Conservation (phyloP, 2,113 vertebrate species). For the Pogona vitticeps region DNA sequence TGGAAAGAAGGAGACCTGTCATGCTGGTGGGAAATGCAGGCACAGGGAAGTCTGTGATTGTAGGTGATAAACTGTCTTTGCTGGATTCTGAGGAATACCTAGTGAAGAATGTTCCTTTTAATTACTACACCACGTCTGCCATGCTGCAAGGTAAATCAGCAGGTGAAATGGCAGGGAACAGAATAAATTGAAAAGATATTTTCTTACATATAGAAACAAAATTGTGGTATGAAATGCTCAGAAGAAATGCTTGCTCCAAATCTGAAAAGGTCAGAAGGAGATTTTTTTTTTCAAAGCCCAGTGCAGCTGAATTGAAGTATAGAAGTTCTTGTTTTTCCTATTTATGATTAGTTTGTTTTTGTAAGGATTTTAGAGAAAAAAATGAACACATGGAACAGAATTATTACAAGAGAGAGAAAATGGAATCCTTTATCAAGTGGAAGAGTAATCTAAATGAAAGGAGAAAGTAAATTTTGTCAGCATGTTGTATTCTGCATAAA, state of each 20-base stretch:
- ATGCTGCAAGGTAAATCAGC: conserved; percentile 88
- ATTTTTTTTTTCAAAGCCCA: neutral
- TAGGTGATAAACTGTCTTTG: conserved; percentile 83
- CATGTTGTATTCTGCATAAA: neutral
- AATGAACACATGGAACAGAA: neutral
- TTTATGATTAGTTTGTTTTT: neutral
- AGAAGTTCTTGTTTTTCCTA: neutral
- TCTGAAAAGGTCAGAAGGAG: neutral
- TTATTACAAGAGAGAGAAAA: neutral
- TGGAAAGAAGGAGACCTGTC: conserved; percentile 79
- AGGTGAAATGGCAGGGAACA: accelerated
- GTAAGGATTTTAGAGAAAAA: neutral
- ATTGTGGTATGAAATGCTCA: neutral
- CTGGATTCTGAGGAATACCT: conserved; percentile 81
- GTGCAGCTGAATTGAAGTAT: neutral
- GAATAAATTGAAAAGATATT: neutral
- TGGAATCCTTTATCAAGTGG: neutral
- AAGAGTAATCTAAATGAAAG: neutral
- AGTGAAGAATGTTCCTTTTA: conserved; percentile 90
- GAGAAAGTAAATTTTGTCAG: neutral
- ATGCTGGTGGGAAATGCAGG: conserved; percentile 92
- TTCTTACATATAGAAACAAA: neutral
- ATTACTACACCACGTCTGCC: conserved; percentile 95
- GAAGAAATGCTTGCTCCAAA: neutral
- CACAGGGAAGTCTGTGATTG: conserved; percentile 90